Evolutionary conservation across 2,797 vertebrate genomes (phyloP).

Genomic region (Coilia nasus): DNA sequence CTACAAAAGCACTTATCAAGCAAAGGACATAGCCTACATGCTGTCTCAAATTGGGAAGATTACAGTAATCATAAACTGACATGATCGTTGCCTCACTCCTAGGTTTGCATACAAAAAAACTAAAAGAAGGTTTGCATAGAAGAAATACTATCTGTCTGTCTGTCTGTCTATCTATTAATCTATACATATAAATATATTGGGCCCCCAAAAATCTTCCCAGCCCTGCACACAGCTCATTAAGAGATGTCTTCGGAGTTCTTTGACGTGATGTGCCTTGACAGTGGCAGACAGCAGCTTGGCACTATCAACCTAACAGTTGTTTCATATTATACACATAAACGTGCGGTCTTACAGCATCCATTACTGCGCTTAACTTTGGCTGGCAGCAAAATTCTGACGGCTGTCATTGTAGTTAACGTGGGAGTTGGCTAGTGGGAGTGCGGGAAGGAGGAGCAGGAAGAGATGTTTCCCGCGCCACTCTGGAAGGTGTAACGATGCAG

Average conservation of each 20-base stretch:
- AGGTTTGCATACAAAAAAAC: no score
- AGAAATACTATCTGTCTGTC: no score
- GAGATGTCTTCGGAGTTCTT: slow-evolving; percentile 3
- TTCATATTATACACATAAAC: slow-evolving; percentile 10
- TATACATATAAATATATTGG: no score
- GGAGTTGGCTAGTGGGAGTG: neutral
- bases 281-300: slow-evolving; percentile 17
- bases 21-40: no score
- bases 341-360: slow-evolving; percentile 4
- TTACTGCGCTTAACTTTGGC: neutral
- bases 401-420: slow-evolving; percentile 1
- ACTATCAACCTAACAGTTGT: slow-evolving; percentile 5
- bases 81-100: no score
- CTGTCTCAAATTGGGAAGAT: no score
- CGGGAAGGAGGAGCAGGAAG: neutral
- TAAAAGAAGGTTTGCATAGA: no score
- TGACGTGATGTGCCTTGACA: slow-evolving; percentile 4
- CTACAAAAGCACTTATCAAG: no score
- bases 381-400: slow-evolving; percentile 14
- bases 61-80: no score
- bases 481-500: neutral
- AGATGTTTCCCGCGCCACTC: neutral
- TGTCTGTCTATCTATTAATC: no score
- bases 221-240: neutral
- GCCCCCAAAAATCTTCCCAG: no score